Evolutionary conservation across 2,888 invertebrate genomes (phyloP), one percentile per base, ranked within the genome.

Genomic region (Parapristionchus giblindavisi): DNA sequence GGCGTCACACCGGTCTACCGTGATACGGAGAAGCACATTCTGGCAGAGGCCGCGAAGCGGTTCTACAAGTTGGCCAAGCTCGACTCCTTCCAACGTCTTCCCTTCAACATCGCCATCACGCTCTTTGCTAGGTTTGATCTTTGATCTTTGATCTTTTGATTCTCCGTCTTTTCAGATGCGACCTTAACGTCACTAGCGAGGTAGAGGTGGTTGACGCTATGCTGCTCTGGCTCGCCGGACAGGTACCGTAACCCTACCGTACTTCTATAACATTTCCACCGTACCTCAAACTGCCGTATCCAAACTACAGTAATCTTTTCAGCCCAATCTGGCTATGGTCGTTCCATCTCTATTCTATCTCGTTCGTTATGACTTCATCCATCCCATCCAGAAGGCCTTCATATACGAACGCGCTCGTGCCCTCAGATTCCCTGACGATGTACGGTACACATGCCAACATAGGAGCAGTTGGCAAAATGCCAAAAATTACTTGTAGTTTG

Each of bases 181-280:
- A 71, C 38, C 56, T 71, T 32, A 56, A 54, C 70, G 70, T 71
- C 38, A 38, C 54, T 27, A 56, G 29, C 56, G 70, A 71, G 70
- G 56, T 71, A 29, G 36, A 71, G 54, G 56, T 71, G 29, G 70
- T 71, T 32, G 70, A 71, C 48, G 70, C 70, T 3, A 54, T 71
- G 54, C 70, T 71, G 48, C 56, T 71, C 40, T 71, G 70, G 70
- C 70, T 71, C 24, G 70, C 70, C 11, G 70, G 70, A 71, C 70
- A 71, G 56, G 70, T 71, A 21, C 5, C 38, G 48, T 48, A 21
- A 48, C 11, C 48, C 14, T 14, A 48, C 11, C 14, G 21, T 48
- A 14, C 48, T 48, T 11, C 48, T 48, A 48, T 48, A 48, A 48
- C 14, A 48, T 48, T 11, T 21, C 11, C 11, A 48, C 48, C 21